Evolutionary conservation across 2,888 invertebrate species (phyloP), one percentile per base, ranked within the genome.

Genomic region (Folsomia manolachei): DNA sequence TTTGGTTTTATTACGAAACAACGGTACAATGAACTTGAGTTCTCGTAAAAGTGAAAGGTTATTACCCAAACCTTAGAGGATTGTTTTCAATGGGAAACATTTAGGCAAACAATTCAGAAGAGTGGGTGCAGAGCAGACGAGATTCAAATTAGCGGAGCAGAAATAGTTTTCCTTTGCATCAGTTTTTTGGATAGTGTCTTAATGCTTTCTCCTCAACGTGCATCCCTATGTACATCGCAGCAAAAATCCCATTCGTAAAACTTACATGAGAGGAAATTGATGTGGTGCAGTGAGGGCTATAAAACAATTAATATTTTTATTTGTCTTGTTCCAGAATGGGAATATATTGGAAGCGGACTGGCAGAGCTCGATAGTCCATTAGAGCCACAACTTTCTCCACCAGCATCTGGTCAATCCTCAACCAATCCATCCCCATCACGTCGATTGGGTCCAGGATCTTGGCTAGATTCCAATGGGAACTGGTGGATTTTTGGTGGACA

Each of bases 401-500:
- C n/a, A n/a, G n/a, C n/a, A n/a, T n/a, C n/a, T n/a, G n/a, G n/a
- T n/a, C n/a, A n/a, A n/a, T 69, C 69, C 62, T 63, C 27, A 27
- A 9, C 24, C 21, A 27, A 63, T 52, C 52, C 18, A 19, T 71
- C 64, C 27, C 78, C 72, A 24, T 73, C 77, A 9, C 70, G 62
- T 26, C 66, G 78, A 61, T 27, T 77, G 1, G 76, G 73, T 39
- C 79, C 79, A 24, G 79, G 75, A 14, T 75, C 74, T 56, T 79
- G 79, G 79, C 76, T 71, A 11, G 73, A 71, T 27, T 69, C 74
- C 71, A 70, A 60, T 21, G 74, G 75, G 24, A 73, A 75, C 69
- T 81, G 80, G 81, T 81, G 78, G 78, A 63, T 81, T 25, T 81
- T 81, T 65, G 81, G 81, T 39, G 81, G 81, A 11, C 76, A 77